Evolutionary conservation across 1,140 invertebrate genomes (phyloP).

Genomic region (Babylonia areolata): DNA sequence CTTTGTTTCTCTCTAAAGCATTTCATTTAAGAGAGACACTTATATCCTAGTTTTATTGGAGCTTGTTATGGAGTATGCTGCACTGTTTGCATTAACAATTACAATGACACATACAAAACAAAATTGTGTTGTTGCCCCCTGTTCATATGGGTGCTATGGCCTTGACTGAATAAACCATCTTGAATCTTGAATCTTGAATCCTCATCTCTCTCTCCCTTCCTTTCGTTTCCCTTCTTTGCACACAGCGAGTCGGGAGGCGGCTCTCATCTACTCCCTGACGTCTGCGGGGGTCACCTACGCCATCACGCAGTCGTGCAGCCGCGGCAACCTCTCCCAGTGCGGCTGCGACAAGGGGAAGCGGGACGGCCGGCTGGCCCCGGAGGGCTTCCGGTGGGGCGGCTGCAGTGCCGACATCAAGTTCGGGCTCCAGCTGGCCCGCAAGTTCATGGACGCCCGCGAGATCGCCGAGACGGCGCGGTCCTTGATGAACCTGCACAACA

Average conservation of each 20-base stretch:
- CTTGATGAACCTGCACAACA: slow-evolving; percentile 96
- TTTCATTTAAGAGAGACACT: too few species aligned
- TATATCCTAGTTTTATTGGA: too few species aligned
- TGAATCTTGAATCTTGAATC: too few species aligned
- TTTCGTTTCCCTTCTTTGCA: slow-evolving; percentile 40
- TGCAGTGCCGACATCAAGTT: slow-evolving; percentile 80
- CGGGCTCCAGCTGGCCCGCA: slow-evolving; percentile 78
- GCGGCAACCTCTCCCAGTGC: slow-evolving; percentile 89
- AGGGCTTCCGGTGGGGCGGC: slow-evolving; percentile 76
- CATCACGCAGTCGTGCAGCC: slow-evolving; percentile 90
- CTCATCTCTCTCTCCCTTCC: neutral
- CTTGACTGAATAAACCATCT: too few species aligned
- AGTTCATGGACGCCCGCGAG: slow-evolving; percentile 79
- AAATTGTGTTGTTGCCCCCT: too few species aligned
- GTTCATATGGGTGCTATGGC: too few species aligned
- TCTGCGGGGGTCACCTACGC: slow-evolving; percentile 89
- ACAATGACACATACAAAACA: too few species aligned
- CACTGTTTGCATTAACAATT: too few species aligned
- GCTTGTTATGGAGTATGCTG: too few species aligned
- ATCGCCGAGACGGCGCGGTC: slow-evolving; percentile 82
- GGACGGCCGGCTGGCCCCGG: slow-evolving; percentile 54
- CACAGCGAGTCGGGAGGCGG: slow-evolving; percentile 80
- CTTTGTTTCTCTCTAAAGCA: too few species aligned
- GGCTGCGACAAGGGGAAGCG: slow-evolving; percentile 81
- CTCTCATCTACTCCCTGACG: slow-evolving; percentile 79